Evolutionary conservation across 2,888 invertebrate genomes (phyloP), one percentile per base, ranked within the genome.

Genomic region (Graphium colonna): DNA sequence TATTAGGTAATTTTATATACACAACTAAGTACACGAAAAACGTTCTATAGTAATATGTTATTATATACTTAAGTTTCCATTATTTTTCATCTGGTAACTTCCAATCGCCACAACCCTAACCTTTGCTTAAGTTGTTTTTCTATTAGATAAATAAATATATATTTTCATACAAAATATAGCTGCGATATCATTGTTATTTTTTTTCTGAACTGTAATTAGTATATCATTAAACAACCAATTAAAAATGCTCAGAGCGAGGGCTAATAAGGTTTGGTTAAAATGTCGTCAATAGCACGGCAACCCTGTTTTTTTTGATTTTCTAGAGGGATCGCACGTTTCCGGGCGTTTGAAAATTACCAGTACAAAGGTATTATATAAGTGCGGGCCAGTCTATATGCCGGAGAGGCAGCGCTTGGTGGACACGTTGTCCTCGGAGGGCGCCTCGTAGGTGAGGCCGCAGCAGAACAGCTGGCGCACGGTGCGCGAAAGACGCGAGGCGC

Each of bases 381-480:
- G 41, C 33, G 13, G n/a, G 13, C 12, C 7, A 15, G 16, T 5
- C 9, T 79, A 86, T 57, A 83, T 74, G 65, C 70, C 81, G 51
- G 51, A 55, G 47, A 48, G 61, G 66, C 26, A 55, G 51, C 33
- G 60, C 5, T 31, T 40, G 26, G 43, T 60, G 17, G 79, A 73
- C 12, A 84, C 52, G 52, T 78, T 67, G 60, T 84, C 77, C 58
- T 87, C 86, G 56, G 86, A 85, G 62, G 82, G 73, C 3, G 79
- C 69, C 21, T 77, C 75, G 67, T 79, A 71, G 31, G 73, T 65
- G 39, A 78, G 69, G 52, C 87, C 86, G 68, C 88, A 88, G 71
- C 88, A 88, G 72, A 88, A 73, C 63, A 86, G 69, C 60, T 81
- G 78, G 9, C 85, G 82, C 59, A 85, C 69, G 47, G 66, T 82